A percentile compares a stretch with the other conserved stretches of the same genome.
Evolutionary conservation across 2,113 vertebrate genomes (phyloP).

Genomic region (Tenrec ecaudatus): DNA sequence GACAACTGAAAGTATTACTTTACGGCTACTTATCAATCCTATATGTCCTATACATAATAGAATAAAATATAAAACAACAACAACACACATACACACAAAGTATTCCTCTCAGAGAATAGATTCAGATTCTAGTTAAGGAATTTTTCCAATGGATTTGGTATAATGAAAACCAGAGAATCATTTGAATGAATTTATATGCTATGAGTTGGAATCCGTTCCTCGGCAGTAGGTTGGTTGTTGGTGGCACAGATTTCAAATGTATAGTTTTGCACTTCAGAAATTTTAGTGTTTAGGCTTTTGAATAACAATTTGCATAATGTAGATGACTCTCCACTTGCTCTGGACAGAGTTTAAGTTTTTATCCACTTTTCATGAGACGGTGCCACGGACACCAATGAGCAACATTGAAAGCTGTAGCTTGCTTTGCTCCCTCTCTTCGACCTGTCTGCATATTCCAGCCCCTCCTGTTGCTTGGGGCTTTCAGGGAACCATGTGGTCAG

Average conservation of each 20-base stretch:
- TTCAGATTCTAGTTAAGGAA: no score
- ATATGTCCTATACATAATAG: background rate
- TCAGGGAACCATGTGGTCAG: background rate
- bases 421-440: background rate
- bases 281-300: background rate
- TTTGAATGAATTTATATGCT: background rate
- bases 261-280: background rate
- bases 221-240: no score
- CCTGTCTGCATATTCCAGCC: background rate
- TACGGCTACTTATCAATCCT: background rate
- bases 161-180: background rate
- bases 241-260: background rate
- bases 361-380: background rate
- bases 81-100: no score
- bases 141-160: no score
- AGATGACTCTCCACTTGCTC: background rate
- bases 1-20: background rate
- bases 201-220: no score
- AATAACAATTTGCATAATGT: background rate
- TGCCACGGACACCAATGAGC: background rate
- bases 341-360: background rate
- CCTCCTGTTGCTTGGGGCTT: no score
- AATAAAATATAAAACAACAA: background rate
- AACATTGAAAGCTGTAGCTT: background rate
- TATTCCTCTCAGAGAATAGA: no score